A percentile compares a stretch with the other conserved stretches of the same genome.
phyloP scores from a whole-genome alignment of 2,113 vertebrate genomes.

The Uria lomvia region DNA sequence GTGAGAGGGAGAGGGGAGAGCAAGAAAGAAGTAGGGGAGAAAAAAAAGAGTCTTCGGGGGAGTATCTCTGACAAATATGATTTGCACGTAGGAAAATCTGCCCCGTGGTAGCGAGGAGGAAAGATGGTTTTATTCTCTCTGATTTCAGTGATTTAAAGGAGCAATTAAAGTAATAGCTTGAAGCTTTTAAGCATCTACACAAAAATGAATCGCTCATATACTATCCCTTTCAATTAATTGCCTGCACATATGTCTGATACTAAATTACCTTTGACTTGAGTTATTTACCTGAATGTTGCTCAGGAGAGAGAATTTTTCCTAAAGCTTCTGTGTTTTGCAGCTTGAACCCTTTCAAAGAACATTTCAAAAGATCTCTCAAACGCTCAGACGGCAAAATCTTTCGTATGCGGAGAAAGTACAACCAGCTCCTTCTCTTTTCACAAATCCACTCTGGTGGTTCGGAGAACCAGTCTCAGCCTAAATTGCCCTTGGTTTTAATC shows the following conservation, averaged over 20 bases:
- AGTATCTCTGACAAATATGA: conserved; percentile 17
- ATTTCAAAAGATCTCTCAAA: background rate
- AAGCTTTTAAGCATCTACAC: background rate
- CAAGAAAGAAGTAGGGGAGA: background rate
- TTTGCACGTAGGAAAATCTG: background rate
- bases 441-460: background rate
- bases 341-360: background rate
- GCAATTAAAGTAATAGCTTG: background rate
- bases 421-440: background rate
- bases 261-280: background rate
- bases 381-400: background rate
- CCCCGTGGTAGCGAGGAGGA: background rate
- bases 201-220: background rate
- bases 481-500: background rate
- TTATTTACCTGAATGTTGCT: background rate
- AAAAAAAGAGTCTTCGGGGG: background rate
- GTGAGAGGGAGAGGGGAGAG: background rate
- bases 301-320: background rate
- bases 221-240: background rate
- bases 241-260: background rate
- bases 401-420: background rate
- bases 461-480: background rate
- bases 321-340: background rate
- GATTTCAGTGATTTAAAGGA: background rate
- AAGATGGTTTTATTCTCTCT: background rate